These are phyloP conservation scores for Paracentrotus lividus DNA, from an alignment of 53 echinoderm and acorn worm genomes.

Conservation along the genomic window DNA sequence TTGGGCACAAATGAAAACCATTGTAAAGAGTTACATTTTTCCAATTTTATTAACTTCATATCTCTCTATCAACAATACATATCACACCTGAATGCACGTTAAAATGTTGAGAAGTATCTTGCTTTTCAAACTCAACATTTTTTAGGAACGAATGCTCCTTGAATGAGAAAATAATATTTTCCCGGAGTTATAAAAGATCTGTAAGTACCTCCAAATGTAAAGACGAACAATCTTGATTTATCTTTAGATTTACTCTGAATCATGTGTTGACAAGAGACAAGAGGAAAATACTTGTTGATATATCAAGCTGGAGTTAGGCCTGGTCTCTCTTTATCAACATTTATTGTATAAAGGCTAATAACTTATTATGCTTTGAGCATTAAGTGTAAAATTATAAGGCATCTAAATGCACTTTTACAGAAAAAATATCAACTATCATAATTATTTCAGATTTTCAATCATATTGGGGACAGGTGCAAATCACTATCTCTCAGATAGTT, in stretches of 20 bases:
- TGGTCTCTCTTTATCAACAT: background rate
- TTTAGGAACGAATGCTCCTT: background rate
- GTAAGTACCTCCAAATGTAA: background rate
- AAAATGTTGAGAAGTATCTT: background rate
- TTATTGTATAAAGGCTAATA: background rate
- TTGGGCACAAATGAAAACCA: background rate
- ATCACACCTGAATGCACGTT: conserved; percentile 1
- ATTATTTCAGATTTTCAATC: background rate
- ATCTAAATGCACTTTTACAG: background rate
- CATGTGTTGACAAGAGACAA: background rate
- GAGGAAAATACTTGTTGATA: background rate
- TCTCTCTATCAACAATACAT: conserved; percentile 33
- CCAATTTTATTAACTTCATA: conserved; percentile 14
- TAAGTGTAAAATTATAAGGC: background rate
- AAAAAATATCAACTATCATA: background rate
- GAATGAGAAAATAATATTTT: background rate
- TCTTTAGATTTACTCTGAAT: background rate
- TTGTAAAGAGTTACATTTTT: background rate
- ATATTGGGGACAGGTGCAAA: background rate
- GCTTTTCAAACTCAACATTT: background rate
- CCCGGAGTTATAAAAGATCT: background rate
- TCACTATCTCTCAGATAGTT: background rate
- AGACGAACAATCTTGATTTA: background rate
- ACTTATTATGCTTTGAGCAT: background rate
- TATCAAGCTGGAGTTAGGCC: background rate